Conservation (phyloP, 2,888 invertebrate genomes). For the Phortica okadai region DNA sequence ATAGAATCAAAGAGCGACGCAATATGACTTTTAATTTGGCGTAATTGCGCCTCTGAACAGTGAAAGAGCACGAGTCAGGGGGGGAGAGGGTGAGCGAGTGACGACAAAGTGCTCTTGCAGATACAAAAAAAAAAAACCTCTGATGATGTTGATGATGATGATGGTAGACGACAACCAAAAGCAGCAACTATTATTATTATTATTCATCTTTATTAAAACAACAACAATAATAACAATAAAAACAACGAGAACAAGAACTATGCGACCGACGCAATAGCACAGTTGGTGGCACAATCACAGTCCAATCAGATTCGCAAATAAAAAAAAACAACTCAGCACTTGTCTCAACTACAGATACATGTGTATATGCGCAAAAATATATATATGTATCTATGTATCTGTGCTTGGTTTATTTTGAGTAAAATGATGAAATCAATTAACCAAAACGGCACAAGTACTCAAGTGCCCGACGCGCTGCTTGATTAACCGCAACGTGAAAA, state of each 20-base stretch:
- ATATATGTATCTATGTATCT: neutral
- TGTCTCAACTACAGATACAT: neutral
- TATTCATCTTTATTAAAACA: conserved; percentile 23
- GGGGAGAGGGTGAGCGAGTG: neutral
- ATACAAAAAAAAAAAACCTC: neutral
- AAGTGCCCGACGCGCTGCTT: conserved; percentile 36
- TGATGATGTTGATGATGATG: neutral
- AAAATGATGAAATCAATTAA: conserved; percentile 65
- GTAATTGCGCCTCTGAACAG: conserved; percentile 53
- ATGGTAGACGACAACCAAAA: conserved; percentile 1
- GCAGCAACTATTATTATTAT: neutral
- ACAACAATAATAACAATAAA: neutral
- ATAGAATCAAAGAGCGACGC: conserved; percentile 67
- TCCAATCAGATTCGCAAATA: conserved; percentile 32
- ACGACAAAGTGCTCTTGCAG: neutral
- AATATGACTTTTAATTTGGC: conserved; percentile 62
- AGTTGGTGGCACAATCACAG: neutral
- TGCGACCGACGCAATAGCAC: neutral
- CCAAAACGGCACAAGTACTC: conserved; percentile 65
- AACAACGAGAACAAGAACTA: neutral
- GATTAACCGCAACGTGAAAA: conserved; percentile 6
- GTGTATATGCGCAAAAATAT: neutral
- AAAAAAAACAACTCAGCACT: neutral
- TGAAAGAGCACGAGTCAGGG: too few species aligned
- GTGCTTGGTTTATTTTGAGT: neutral